Conservation (phyloP, 2,888 invertebrate genomes). For the Mesoligia furuncula region DNA sequence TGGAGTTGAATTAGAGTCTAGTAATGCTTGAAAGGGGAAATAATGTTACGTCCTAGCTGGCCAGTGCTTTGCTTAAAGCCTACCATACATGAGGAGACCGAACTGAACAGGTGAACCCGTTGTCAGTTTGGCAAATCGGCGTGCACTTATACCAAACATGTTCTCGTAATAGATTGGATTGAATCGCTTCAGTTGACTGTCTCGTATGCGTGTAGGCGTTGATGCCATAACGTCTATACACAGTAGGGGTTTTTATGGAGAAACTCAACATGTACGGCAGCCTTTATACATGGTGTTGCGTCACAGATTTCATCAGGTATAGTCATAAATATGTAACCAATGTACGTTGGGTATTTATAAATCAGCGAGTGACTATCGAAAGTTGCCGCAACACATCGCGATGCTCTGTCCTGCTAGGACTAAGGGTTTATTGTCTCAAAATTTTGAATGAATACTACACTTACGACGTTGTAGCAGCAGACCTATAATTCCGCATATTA, state of each 20-base stretch:
- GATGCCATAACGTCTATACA: neutral
- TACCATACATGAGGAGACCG: neutral
- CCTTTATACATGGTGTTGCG: neutral
- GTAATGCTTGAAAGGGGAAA: slow-evolving; percentile 92
- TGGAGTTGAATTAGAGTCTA: slow-evolving; percentile 95
- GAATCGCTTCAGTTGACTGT: neutral
- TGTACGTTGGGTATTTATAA: neutral
- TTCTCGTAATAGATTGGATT: neutral
- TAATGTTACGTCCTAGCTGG: slow-evolving; percentile 24
- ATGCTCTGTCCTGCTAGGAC: slow-evolving; percentile 13
- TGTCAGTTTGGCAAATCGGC: neutral
- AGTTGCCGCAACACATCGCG: too few species aligned
- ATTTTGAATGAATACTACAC: slow-evolving; percentile 1
- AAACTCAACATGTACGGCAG: neutral
- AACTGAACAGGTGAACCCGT: neutral
- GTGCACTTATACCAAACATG: neutral
- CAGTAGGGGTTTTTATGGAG: neutral
- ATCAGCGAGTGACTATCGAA: neutral
- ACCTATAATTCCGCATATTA: neutral
- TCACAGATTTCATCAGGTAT: neutral
- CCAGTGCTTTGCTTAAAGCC: slow-evolving; percentile 10
- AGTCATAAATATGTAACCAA: neutral
- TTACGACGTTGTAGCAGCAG: neutral
- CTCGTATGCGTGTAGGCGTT: neutral
- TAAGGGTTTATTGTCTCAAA: slow-evolving; percentile 13